A percentile compares a stretch with the other conserved stretches of the same genome.
These are phyloP conservation scores for Cistogaster globosa DNA, from an alignment of 2,888 invertebrate genomes.

Conservation along the genomic window DNA sequence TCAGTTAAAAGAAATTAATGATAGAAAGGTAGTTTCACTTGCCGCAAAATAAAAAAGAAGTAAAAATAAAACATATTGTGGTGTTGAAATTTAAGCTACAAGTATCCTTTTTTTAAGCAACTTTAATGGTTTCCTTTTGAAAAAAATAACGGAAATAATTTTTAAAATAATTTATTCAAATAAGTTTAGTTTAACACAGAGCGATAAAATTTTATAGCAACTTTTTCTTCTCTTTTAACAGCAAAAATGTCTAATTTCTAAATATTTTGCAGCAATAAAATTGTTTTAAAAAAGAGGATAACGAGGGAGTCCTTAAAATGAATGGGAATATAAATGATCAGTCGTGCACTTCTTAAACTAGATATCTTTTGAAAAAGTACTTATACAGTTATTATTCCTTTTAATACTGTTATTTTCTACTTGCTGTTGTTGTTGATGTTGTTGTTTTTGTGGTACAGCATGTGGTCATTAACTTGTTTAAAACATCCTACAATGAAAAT, in stretches of 20 bases:
- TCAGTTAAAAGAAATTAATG: conserved; percentile 65
- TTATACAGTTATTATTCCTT: conserved; percentile 53
- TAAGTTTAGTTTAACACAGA: conserved; percentile 13
- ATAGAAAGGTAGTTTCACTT: conserved; percentile 24
- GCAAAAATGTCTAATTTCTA: conserved; percentile 47
- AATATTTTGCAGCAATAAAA: conserved; percentile 53
- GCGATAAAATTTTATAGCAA: conserved; percentile 9
- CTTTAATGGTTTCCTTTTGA: conserved; percentile 14
- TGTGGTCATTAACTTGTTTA: conserved; percentile 71
- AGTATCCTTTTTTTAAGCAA: conserved; percentile 17
- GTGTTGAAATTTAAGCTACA: neutral
- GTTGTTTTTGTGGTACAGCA: conserved; percentile 35
- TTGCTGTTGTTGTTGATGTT: conserved; percentile 28
- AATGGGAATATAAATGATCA: conserved; percentile 27
- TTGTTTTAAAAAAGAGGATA: neutral
- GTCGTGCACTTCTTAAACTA: conserved; percentile 1
- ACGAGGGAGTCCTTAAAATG: conserved; percentile 36
- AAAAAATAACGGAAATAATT: too few species aligned
- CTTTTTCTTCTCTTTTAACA: neutral
- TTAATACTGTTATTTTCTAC: conserved; percentile 29
- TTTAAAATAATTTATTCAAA: conserved; percentile 40
- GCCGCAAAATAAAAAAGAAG: neutral
- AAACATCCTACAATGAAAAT: conserved; percentile 51
- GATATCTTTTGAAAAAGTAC: conserved; percentile 29
- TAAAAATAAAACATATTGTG: conserved; percentile 11